phyloP scores from a whole-genome alignment of 2,113 vertebrate genomes.

The Maccullochella peelii region DNA sequence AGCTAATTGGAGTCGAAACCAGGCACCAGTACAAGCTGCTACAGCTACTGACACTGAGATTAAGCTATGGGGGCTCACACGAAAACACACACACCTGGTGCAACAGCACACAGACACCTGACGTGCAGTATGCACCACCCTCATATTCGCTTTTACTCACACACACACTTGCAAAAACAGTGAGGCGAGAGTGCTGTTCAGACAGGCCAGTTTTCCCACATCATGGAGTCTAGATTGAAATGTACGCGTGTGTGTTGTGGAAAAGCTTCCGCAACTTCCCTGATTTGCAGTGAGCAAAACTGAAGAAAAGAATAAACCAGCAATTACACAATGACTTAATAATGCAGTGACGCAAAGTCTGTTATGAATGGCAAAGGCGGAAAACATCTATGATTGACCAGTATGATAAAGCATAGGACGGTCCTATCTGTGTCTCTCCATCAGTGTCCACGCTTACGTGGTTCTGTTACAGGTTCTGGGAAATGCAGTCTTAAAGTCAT shows the following conservation, averaged over 20 bases:
- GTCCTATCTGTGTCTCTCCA: slow-evolving; percentile 62
- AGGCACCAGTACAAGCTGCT: slow-evolving; percentile 71
- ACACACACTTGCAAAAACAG: slow-evolving; percentile 57
- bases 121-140: slow-evolving; percentile 55
- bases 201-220: slow-evolving; percentile 80
- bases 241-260: not conserved
- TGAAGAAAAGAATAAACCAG: not conserved
- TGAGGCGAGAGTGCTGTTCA: slow-evolving; percentile 65
- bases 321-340: not conserved
- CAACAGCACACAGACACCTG: slow-evolving; percentile 43
- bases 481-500: slow-evolving; percentile 49
- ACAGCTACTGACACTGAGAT: slow-evolving; percentile 67
- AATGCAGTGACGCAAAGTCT: not conserved
- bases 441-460: slow-evolving; percentile 31
- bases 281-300: not conserved
- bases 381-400: slow-evolving; percentile 33
- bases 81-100: slow-evolving; percentile 53
- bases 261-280: too few relatives aligned
- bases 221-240: not conserved
- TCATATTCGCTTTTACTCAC: slow-evolving; percentile 43
- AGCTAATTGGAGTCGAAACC: slow-evolving; percentile 80
- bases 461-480: slow-evolving; percentile 60
- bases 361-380: not conserved
- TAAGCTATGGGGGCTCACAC: slow-evolving; percentile 67
- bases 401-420: slow-evolving; percentile 20